Percentiles rank a stretch among this genome's conserved stretches.
phyloP scores from a whole-genome alignment of 2,113 vertebrate species.

The Taurulus bubalis region DNA sequence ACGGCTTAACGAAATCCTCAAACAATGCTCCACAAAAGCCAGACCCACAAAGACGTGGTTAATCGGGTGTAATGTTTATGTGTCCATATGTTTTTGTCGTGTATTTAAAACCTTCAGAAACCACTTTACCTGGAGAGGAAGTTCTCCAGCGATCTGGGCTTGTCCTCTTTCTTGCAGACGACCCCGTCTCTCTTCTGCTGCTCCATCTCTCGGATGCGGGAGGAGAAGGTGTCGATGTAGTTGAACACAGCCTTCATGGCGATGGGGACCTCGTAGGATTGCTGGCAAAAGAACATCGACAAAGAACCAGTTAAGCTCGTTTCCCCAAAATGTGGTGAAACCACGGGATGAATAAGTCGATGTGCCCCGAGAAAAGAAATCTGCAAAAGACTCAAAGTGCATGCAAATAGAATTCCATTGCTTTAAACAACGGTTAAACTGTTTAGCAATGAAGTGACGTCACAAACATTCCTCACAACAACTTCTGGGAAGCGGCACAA shows the following conservation, averaged over 20 bases:
- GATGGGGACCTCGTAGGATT: constrained; percentile 97
- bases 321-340: constrained; percentile 1
- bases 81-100: neutral
- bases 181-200: constrained; percentile 96
- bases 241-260: constrained; percentile 97
- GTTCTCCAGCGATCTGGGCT: constrained; percentile 95
- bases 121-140: constrained; percentile 92
- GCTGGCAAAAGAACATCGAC: constrained; percentile 79
- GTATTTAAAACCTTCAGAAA: neutral
- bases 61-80: neutral
- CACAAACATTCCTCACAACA: constrained; percentile 5
- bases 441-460: constrained; percentile 21
- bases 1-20: neutral
- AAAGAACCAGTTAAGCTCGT: neutral
- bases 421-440: constrained; percentile 11
- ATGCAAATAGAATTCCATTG: neutral
- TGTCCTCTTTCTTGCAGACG: constrained; percentile 94
- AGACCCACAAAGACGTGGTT: neutral
- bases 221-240: constrained; percentile 96
- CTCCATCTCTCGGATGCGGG: constrained; percentile 97
- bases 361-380: neutral
- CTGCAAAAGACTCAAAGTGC: neutral
- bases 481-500: constrained; percentile 31
- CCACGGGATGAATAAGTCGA: constrained; percentile 26
- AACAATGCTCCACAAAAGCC: neutral